A percentile compares a stretch with the other conserved stretches of the same genome.
phyloP scores from a whole-genome alignment of 2,113 vertebrate genomes.

The Cyphomyrus plagiostoma region DNA sequence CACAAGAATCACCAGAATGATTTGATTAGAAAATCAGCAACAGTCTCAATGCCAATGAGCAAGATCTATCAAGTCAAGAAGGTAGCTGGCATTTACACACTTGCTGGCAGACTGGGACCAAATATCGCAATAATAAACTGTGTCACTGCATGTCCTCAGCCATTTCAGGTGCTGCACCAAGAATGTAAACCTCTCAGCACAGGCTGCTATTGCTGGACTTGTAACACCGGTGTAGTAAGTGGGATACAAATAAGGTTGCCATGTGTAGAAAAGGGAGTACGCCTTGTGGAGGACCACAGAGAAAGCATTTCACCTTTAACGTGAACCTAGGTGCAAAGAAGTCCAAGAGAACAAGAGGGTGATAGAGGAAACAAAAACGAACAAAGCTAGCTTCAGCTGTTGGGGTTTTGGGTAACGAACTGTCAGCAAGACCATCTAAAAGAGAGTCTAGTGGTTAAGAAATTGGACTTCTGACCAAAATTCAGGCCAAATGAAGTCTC shows the following conservation, averaged over 20 bases:
- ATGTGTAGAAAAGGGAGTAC: neutral
- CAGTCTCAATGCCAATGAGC: neutral
- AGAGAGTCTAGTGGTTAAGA: neutral
- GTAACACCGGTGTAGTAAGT: neutral
- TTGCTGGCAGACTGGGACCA: slow-evolving; percentile 1
- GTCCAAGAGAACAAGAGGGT: neutral
- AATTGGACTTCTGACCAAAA: neutral
- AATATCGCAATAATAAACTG: neutral
- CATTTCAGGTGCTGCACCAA: neutral
- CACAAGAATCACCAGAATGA: neutral
- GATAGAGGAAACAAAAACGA: neutral
- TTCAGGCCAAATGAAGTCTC: neutral
- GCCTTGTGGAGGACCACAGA: neutral
- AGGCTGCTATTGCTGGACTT: neutral
- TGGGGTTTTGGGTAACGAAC: neutral
- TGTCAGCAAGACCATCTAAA: neutral
- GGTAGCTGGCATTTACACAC: neutral
- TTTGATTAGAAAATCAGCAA: neutral
- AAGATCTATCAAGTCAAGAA: neutral
- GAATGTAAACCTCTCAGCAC: neutral
- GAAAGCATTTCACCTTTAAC: neutral
- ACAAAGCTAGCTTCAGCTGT: neutral
- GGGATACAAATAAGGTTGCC: neutral
- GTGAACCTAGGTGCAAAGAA: neutral
- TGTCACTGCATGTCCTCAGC: neutral